Conservation (phyloP, 1,140 invertebrate genomes). For the Drosophila dunni region DNA sequence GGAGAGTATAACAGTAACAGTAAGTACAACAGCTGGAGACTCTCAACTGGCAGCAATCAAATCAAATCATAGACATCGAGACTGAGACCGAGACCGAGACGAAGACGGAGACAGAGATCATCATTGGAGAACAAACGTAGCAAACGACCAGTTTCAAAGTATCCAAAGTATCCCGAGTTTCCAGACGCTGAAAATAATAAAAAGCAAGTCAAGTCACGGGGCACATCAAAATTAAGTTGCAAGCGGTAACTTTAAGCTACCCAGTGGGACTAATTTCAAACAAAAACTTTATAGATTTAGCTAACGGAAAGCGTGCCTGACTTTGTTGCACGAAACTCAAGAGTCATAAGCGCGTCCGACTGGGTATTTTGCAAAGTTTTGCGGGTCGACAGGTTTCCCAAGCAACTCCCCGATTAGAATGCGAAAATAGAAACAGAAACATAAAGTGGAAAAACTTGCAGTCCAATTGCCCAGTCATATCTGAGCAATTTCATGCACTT, state of each 20-base stretch:
- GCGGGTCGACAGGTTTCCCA: slow-evolving; percentile 37
- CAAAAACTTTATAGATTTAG: too few species aligned
- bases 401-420: slow-evolving; percentile 44
- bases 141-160: slow-evolving; percentile 54
- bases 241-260: slow-evolving; percentile 12
- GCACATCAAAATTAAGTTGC: slow-evolving; percentile 67
- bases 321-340: too few species aligned
- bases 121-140: slow-evolving; percentile 43
- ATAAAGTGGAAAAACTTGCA: slow-evolving; percentile 42
- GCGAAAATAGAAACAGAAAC: slow-evolving; percentile 15
- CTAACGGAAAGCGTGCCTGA: too few species aligned
- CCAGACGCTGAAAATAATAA: slow-evolving; percentile 60
- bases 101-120: slow-evolving; percentile 23
- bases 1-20: slow-evolving; percentile 50
- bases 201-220: slow-evolving; percentile 49
- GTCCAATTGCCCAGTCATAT: slow-evolving; percentile 29
- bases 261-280: too few species aligned
- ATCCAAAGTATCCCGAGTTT: slow-evolving; percentile 19
- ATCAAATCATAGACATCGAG: slow-evolving; percentile 32
- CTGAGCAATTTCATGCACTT: slow-evolving; percentile 21
- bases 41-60: slow-evolving; percentile 22
- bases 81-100: neutral
- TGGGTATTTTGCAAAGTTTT: slow-evolving; percentile 2
- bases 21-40: slow-evolving; percentile 33
- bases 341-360: neutral